Conservation (phyloP, 2,797 vertebrate genomes). For the Spheniscus humboldti region DNA sequence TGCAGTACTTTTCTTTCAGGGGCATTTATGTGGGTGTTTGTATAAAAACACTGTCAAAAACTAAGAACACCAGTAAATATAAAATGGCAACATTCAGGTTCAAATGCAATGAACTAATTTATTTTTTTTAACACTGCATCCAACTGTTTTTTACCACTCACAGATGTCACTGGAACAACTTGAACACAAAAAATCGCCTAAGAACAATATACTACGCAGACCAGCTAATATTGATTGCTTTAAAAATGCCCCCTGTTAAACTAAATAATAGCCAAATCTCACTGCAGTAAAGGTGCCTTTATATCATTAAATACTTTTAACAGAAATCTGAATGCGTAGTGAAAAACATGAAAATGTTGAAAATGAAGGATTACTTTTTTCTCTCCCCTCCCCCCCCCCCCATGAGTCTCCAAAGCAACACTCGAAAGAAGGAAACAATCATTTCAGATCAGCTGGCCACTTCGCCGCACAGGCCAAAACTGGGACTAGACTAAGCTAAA, state of each 20-base stretch:
- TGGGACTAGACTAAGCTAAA: neutral
- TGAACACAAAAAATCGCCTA: slow-evolving; percentile 5
- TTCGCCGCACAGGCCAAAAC: neutral
- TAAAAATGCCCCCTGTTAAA: slow-evolving; percentile 36
- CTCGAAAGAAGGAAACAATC: neutral
- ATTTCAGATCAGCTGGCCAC: neutral
- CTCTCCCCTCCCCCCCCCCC: no score
- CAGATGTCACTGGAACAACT: slow-evolving; percentile 32
- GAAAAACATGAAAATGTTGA: neutral
- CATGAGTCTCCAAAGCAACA: neutral
- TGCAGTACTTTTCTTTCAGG: slow-evolving; percentile 25
- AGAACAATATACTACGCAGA: slow-evolving; percentile 11
- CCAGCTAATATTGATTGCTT: slow-evolving; percentile 23
- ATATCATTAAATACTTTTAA: slow-evolving; percentile 26
- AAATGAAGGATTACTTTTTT: neutral
- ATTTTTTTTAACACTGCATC: slow-evolving; percentile 48
- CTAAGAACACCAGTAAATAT: slow-evolving; percentile 35
- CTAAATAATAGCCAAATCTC: slow-evolving; percentile 33
- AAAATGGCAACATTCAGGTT: slow-evolving; percentile 40
- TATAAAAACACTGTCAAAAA: slow-evolving; percentile 60
- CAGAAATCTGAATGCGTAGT: neutral
- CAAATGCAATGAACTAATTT: slow-evolving; percentile 61
- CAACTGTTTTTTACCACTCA: slow-evolving; percentile 33
- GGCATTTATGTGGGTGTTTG: slow-evolving; percentile 45
- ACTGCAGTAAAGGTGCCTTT: neutral